phyloP scores from a whole-genome alignment of 2,888 invertebrate species.

The Cataglyphis rosenhaueri region DNA sequence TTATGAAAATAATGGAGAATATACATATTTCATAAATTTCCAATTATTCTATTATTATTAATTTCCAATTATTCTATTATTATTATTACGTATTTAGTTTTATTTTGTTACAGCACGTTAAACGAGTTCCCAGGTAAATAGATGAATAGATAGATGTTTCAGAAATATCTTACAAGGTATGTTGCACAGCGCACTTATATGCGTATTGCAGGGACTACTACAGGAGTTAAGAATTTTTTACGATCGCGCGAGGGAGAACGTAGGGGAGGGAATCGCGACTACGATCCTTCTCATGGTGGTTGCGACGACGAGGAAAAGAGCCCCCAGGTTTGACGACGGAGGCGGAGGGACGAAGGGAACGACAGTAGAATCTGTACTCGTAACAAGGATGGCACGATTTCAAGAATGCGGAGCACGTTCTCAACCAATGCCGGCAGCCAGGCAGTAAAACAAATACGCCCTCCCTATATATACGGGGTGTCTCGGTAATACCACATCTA shows the following conservation, averaged over 20 bases:
- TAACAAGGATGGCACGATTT: constrained; percentile 84
- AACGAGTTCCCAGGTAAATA: neutral
- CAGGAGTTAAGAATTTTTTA: constrained; percentile 81
- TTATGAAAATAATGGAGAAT: neutral
- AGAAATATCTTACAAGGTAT: neutral
- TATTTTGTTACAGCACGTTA: neutral
- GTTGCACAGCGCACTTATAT: constrained; percentile 8
- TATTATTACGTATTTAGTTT: neutral
- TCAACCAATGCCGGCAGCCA: constrained; percentile 85
- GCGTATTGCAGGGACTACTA: constrained; percentile 72
- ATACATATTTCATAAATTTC: neutral
- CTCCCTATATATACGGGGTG: constrained; percentile 80
- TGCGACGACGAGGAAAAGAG: constrained; percentile 63
- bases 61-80: neutral
- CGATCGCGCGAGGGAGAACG: constrained; percentile 48
- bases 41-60: no score
- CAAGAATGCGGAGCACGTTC: constrained; percentile 85
- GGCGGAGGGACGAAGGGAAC: constrained; percentile 56
- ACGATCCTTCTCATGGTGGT: constrained; percentile 66
- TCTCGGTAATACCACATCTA: constrained; percentile 72
- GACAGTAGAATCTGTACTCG: constrained; percentile 72
- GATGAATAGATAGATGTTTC: neutral
- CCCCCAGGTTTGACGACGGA: constrained; percentile 59
- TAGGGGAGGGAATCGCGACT: constrained; percentile 50
- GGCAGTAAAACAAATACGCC: constrained; percentile 86